Base-by-base conservation (phyloP, 2,797 vertebrate genomes). In the Myotis pilosus region DNA sequence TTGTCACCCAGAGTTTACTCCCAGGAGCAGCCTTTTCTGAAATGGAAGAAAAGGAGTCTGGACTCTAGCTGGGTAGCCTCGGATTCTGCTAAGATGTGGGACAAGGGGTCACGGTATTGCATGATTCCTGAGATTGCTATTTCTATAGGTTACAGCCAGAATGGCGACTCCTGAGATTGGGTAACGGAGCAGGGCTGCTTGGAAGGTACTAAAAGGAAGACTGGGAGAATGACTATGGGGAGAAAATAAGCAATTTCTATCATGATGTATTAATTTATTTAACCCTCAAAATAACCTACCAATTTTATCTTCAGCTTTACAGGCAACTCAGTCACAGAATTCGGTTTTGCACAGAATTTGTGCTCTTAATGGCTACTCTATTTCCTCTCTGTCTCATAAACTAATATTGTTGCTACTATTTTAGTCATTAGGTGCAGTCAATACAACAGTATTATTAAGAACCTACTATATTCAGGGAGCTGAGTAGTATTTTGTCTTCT, bases 251-350 rank as follows among this genome's bases (percentile, higher is more conserved):
- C 38, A 28, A 11, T n/a, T 87, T 68, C 33, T 81, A 2, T 16
- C 6, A 23, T 62, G 68, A 12, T 12, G 6, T 38, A 69, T 33
- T 75, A 55, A 62, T 7, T 79, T 90, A 16, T 74, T 84, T 91
- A 62, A 38, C 3, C 10, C 6, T 68, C 17, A 64, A 72, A 84
- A 62, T 64, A 51, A 47, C 2, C 7, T 78, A 22, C 7, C 12
- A 33, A 4, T 57, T 85, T 87, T 64, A 53, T 68, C 55, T 68
- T 90, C 38, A 75, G 57, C 71, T 81, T 74, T 88, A n/a, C 1
- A 78, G 57, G 49, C 4, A 55, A 22, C n/a, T 53, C 30, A 41
- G 16, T 87, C 30, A 76, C 8, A 49, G 11, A 66, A 22, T 38
- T 23, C 47, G 44, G 66, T 23, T n/a, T 89, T 16, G 19, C 19